Conservation (phyloP, 2,888 invertebrate genomes). For the Willowsia nigromaculata region DNA sequence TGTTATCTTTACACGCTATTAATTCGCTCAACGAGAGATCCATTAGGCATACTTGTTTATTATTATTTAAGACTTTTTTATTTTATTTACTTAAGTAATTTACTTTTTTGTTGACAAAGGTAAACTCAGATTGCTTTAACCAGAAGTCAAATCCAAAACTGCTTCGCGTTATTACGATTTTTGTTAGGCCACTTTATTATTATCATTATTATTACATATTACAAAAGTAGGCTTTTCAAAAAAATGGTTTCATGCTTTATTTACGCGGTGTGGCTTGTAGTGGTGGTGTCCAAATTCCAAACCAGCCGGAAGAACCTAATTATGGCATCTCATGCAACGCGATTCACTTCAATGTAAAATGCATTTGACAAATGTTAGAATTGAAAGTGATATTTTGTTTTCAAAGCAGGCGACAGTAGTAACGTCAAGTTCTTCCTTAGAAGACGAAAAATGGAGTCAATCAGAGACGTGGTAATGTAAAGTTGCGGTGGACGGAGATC, state of each 20-base stretch:
- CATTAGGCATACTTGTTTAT: neutral
- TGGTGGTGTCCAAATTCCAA: conserved; percentile 25
- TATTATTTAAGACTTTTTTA: too few species aligned
- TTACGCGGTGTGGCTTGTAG: conserved; percentile 13
- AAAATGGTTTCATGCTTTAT: conserved; percentile 30
- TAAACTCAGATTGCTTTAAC: conserved; percentile 44
- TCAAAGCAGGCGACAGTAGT: neutral
- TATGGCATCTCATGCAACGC: conserved; percentile 50
- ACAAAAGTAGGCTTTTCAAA: neutral
- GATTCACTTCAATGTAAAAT: neutral
- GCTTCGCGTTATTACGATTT: neutral
- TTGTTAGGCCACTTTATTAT: conserved; percentile 11
- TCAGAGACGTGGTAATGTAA: neutral
- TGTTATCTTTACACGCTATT: conserved; percentile 31
- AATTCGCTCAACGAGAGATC: conserved; percentile 20
- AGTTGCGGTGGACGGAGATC: neutral
- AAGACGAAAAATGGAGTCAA: conserved; percentile 16
- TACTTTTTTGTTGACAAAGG: conserved; percentile 35
- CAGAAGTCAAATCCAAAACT: conserved; percentile 47
- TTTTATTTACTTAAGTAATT: conserved; percentile 27
- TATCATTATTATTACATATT: neutral
- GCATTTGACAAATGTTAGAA: neutral
- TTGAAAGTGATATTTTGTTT: conserved; percentile 40
- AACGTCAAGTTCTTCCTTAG: neutral
- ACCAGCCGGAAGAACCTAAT: conserved; percentile 65